These are phyloP conservation scores for Drosophila triauraria DNA, from an alignment of 1,140 invertebrate species.

Conservation along the genomic window DNA sequence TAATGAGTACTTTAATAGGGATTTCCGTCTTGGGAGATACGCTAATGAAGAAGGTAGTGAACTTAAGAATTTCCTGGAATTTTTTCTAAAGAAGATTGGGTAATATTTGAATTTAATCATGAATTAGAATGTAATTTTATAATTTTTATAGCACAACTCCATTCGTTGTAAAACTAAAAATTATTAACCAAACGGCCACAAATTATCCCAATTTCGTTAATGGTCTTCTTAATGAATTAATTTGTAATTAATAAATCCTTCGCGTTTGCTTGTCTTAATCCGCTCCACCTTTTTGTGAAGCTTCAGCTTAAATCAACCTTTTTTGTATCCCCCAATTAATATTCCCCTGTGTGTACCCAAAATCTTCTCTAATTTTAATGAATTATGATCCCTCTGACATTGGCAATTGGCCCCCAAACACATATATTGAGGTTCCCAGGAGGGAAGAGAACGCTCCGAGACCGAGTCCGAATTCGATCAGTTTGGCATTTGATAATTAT, in stretches of 20 bases:
- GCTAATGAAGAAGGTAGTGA: conserved; percentile 2
- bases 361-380: conserved; percentile 41
- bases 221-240: conserved; percentile 5
- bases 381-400: conserved; percentile 49
- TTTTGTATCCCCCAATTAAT: conserved; percentile 37
- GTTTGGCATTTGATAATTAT: conserved; percentile 79
- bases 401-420: conserved; percentile 33
- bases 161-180: background rate
- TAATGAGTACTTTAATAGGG: conserved; percentile 12
- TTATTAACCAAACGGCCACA: background rate
- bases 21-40: conserved; percentile 24
- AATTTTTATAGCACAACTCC: background rate
- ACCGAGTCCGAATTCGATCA: conserved; percentile 42
- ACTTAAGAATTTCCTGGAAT: conserved; percentile 4
- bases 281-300: conserved; percentile 23
- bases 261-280: conserved; percentile 26
- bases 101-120: background rate
- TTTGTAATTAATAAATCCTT: conserved; percentile 16
- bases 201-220: conserved; percentile 10
- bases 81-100: background rate
- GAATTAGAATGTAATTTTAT: background rate
- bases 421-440: conserved; percentile 21
- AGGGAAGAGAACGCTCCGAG: conserved; percentile 19
- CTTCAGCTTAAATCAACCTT: conserved; percentile 12
- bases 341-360: conserved; percentile 2